phyloP scores from a whole-genome alignment of 2,797 vertebrate genomes.

The Petrocephalus sullivani region DNA sequence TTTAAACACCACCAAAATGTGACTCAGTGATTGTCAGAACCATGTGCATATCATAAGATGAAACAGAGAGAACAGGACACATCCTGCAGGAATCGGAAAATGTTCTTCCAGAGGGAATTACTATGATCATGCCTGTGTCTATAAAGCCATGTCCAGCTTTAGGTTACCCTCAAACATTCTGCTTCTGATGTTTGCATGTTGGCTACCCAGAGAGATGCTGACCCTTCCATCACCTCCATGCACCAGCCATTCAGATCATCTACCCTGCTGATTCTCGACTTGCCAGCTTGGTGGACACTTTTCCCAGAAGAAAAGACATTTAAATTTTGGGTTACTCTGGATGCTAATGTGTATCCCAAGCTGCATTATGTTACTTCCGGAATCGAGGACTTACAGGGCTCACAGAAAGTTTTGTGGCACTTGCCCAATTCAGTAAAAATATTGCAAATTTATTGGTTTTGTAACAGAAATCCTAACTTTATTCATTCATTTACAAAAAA shows the following conservation, averaged over 20 bases:
- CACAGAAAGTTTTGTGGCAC: neutral
- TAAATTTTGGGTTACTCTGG: neutral
- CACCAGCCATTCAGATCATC: neutral
- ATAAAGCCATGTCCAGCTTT: neutral
- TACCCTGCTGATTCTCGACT: neutral
- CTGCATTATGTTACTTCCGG: neutral
- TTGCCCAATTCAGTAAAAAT: neutral
- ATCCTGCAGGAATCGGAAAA: neutral
- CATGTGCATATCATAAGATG: neutral
- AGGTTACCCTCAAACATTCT: neutral
- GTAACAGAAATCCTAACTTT: neutral
- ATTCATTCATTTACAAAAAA: neutral
- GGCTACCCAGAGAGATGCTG: neutral
- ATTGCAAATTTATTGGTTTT: neutral
- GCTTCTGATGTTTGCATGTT: neutral
- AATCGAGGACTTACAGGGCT: neutral
- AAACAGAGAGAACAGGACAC: neutral
- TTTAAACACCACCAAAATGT: neutral
- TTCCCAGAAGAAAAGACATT: neutral
- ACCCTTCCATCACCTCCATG: neutral
- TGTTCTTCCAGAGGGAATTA: neutral
- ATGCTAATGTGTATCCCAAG: neutral
- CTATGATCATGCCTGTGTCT: neutral
- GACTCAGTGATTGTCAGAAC: neutral
- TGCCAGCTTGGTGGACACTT: neutral